Conservation (phyloP, 2,113 vertebrate species). For the Rhizomys pruinosus region DNA sequence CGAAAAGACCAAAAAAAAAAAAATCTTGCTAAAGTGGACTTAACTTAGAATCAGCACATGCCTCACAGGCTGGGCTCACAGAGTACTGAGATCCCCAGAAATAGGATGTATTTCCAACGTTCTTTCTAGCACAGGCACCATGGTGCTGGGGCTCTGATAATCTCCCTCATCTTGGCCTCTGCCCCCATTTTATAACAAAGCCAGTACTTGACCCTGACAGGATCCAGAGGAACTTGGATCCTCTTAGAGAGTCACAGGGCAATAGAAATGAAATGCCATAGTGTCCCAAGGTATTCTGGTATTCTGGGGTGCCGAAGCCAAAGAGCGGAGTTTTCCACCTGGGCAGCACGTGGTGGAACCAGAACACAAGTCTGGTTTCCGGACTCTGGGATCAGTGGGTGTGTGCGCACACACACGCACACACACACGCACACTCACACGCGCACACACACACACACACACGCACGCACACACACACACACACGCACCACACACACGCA, state of each 20-base stretch:
- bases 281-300: accelerated
- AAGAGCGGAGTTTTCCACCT: background rate
- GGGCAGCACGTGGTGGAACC: background rate
- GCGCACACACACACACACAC: too few relatives aligned
- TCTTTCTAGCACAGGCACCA: background rate
- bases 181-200: too few relatives aligned
- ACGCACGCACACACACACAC: background rate
- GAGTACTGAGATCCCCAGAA: background rate
- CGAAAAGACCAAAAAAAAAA: too few relatives aligned
- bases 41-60: background rate
- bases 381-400: background rate
- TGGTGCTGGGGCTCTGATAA: background rate
- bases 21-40: background rate
- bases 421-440: background rate
- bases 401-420: background rate
- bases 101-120: background rate
- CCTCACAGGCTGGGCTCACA: background rate
- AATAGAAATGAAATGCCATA: background rate
- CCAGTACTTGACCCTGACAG: background rate
- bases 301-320: too few relatives aligned
- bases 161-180: too few relatives aligned
- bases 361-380: background rate
- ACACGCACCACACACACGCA: accelerated
- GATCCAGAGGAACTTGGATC: background rate
- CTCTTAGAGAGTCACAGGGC: background rate